Evolutionary conservation across 2,888 invertebrate genomes (phyloP).

Genomic region (Schizaphis graminum): DNA sequence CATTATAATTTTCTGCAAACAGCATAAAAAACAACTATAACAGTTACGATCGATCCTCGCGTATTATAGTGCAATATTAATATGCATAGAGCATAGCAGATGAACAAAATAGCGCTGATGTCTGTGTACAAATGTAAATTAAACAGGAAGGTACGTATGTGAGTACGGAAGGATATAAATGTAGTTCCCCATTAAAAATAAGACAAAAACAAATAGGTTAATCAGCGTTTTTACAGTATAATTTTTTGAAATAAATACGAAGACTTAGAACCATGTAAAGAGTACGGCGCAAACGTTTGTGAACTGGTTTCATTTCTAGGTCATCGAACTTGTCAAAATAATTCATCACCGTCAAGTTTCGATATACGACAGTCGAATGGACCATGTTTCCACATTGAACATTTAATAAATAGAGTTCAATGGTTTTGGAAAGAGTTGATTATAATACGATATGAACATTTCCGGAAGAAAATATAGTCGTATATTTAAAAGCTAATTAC

Average conservation of each 20-base stretch:
- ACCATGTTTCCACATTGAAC: not conserved
- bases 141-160: not conserved
- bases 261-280: not conserved
- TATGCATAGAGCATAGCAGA: not conserved
- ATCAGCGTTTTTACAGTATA: not conserved
- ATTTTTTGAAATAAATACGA: not conserved
- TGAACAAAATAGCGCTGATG: not conserved
- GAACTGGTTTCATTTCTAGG: constrained; percentile 46
- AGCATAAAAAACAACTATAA: not conserved
- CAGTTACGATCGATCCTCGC: not conserved
- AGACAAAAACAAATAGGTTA: not conserved
- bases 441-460: not conserved
- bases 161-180: not conserved
- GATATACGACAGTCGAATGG: not conserved
- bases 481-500: not conserved
- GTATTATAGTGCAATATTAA: not conserved
- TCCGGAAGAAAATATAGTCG: not conserved
- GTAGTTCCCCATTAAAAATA: not conserved
- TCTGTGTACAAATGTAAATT: not conserved
- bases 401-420: not conserved
- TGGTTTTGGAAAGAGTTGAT: not conserved
- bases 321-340: constrained; percentile 29
- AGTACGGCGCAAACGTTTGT: not conserved
- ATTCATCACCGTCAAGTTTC: not conserved
- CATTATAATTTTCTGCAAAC: not conserved